Conservation (phyloP, 2,113 vertebrate genomes). For the Sisor rabdophorus region DNA sequence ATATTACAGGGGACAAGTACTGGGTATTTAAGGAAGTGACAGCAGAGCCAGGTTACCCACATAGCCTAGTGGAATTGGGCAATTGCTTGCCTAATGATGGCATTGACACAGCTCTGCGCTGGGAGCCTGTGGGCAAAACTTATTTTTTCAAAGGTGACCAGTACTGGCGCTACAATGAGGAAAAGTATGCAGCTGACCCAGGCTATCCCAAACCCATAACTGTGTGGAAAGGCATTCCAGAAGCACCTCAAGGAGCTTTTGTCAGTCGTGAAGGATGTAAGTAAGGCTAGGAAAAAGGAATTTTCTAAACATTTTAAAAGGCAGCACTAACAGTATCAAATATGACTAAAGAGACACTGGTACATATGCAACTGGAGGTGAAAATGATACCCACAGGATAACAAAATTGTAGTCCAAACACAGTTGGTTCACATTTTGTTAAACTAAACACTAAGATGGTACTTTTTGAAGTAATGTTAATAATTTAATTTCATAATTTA, state of each 20-base stretch:
- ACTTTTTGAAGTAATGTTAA: background rate
- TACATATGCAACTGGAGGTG: too few relatives aligned
- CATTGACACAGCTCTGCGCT: slow-evolving; percentile 91
- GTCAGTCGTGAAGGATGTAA: slow-evolving; percentile 96
- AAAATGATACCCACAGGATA: too few relatives aligned
- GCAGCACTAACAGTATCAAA: too few relatives aligned
- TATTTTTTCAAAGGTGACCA: slow-evolving; percentile 98
- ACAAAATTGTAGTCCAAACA: too few relatives aligned
- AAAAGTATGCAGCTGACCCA: slow-evolving; percentile 82
- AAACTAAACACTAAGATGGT: background rate
- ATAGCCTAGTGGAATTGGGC: slow-evolving; percentile 87
- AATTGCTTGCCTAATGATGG: slow-evolving; percentile 89
- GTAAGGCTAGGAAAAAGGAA: slow-evolving; percentile 56
- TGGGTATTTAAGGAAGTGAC: slow-evolving; percentile 97
- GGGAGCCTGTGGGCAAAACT: slow-evolving; percentile 94
- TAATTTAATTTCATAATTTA: background rate
- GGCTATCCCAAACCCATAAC: slow-evolving; percentile 95
- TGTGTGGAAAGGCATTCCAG: slow-evolving; percentile 92
- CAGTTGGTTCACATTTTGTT: too few relatives aligned
- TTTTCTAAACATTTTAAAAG: background rate
- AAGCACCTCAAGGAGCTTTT: slow-evolving; percentile 91
- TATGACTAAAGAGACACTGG: too few relatives aligned
- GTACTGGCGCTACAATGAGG: slow-evolving; percentile 98
- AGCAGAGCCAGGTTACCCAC: slow-evolving; percentile 90
- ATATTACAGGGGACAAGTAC: slow-evolving; percentile 84